Percentiles rank a stretch among this genome's conserved stretches.
Conservation (phyloP, 2,113 vertebrate species). For the Ornithorhynchus anatinus region DNA sequence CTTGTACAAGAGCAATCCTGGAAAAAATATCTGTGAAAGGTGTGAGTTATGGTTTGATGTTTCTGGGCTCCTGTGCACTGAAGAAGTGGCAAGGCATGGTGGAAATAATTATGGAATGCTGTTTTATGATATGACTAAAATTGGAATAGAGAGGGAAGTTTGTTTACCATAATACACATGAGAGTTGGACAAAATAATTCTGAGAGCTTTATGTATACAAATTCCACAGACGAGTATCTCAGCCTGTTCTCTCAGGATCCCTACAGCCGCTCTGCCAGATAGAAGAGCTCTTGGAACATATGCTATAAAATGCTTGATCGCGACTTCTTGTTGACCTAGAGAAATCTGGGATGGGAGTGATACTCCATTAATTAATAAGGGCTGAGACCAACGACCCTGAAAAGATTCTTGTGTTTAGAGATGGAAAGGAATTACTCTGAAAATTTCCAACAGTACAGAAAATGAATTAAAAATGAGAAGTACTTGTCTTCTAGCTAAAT, state of each 20-base stretch:
- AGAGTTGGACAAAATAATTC: too few relatives aligned
- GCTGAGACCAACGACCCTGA: background rate
- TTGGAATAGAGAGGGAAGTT: too few relatives aligned
- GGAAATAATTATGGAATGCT: too few relatives aligned
- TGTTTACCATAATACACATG: too few relatives aligned
- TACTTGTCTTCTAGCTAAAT: background rate
- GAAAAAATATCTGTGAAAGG: too few relatives aligned
- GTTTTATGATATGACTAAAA: too few relatives aligned
- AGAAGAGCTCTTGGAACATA: background rate
- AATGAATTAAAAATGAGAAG: background rate
- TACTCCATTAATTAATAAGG: background rate
- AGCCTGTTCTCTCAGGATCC: background rate
- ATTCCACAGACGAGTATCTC: background rate
- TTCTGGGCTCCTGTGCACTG: too few relatives aligned
- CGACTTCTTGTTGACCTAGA: background rate
- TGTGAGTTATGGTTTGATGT: too few relatives aligned
- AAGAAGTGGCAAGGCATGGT: too few relatives aligned
- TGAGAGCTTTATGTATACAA: background rate
- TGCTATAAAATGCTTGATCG: background rate
- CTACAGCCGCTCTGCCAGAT: background rate
- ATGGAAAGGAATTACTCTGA: background rate
- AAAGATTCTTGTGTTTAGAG: background rate
- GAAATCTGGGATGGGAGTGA: background rate
- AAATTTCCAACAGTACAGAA: background rate
- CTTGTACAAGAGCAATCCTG: too few relatives aligned